Conservation (phyloP, 2,797 vertebrate species). For the Neosilurus hyrtlii region DNA sequence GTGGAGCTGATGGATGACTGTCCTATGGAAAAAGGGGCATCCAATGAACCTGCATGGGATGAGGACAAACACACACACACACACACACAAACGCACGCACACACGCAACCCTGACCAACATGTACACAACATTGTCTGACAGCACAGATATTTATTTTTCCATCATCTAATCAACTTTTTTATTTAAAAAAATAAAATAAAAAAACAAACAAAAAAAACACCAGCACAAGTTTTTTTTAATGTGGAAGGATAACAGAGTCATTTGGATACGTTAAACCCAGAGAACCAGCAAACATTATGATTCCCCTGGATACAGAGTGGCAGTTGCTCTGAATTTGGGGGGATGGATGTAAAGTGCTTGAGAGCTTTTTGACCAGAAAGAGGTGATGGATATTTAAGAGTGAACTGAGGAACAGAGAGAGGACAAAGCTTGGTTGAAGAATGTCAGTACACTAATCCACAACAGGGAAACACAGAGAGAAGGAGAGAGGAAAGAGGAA, state of each 20-base stretch:
- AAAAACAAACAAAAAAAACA: constrained; percentile 31
- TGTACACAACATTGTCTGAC: constrained; percentile 49
- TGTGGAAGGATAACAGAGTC: constrained; percentile 67
- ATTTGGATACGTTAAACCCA: constrained; percentile 76
- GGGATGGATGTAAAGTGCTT: constrained; percentile 75
- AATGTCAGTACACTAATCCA: constrained; percentile 49
- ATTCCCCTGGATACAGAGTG: constrained; percentile 57
- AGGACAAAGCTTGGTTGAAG: constrained; percentile 45
- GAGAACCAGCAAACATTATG: constrained; percentile 62
- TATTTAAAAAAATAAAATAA: not conserved
- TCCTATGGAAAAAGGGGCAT: constrained; percentile 55
- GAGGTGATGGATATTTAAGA: constrained; percentile 44
- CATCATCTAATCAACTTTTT: constrained; percentile 65
- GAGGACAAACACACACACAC: constrained; percentile 28
- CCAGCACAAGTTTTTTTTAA: constrained; percentile 57
- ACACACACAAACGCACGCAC: constrained; percentile 31
- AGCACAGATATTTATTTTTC: constrained; percentile 64
- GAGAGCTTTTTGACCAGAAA: constrained; percentile 65
- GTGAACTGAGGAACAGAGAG: constrained; percentile 51
- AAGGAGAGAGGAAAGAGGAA: constrained; percentile 16
- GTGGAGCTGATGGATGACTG: constrained; percentile 63
- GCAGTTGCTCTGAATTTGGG: constrained; percentile 65
- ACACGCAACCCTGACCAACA: constrained; percentile 44
- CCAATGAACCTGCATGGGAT: constrained; percentile 42
- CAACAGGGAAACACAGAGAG: constrained; percentile 42